Evolutionary conservation across 2,888 invertebrate species (phyloP).

Genomic region (Agonopterix subpropinquella): DNA sequence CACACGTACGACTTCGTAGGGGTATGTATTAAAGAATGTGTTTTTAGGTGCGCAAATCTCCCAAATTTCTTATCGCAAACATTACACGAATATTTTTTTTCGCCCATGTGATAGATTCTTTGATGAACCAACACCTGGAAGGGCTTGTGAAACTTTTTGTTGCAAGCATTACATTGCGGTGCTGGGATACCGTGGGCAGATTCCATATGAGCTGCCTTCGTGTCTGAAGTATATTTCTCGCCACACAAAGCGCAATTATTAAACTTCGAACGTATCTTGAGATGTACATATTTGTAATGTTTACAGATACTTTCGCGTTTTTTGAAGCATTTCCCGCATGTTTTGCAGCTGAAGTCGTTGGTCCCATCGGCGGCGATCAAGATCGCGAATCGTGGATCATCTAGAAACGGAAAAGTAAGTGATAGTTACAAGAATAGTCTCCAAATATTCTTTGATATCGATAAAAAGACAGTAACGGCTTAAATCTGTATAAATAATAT

Average conservation of each 20-base stretch:
- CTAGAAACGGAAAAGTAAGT: no score
- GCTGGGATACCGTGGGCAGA: slow-evolving; percentile 16
- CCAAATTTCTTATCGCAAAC: neutral
- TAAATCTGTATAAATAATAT: no score
- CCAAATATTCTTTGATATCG: no score
- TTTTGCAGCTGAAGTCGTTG: slow-evolving; percentile 2
- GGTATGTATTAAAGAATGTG: neutral
- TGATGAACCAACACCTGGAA: neutral
- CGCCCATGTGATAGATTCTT: neutral
- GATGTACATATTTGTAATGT: slow-evolving; percentile 6
- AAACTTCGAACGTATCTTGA: slow-evolving; percentile 12
- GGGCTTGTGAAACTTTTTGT: slow-evolving; percentile 12
- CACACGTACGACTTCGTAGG: neutral
- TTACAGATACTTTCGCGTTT: neutral
- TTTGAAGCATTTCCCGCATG: slow-evolving; percentile 2
- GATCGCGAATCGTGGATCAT: neutral
- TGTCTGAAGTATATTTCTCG: neutral
- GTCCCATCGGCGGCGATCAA: slow-evolving; percentile 8
- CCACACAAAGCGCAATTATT: neutral
- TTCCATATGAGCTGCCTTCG: slow-evolving; percentile 4
- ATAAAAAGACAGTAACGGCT: no score
- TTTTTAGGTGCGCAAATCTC: neutral
- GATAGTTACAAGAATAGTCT: no score
- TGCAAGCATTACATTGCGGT: slow-evolving; percentile 23
- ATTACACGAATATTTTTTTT: slow-evolving; percentile 7